phyloP scores from a whole-genome alignment of 2,888 invertebrate genomes.

The Sycophila texana region DNA sequence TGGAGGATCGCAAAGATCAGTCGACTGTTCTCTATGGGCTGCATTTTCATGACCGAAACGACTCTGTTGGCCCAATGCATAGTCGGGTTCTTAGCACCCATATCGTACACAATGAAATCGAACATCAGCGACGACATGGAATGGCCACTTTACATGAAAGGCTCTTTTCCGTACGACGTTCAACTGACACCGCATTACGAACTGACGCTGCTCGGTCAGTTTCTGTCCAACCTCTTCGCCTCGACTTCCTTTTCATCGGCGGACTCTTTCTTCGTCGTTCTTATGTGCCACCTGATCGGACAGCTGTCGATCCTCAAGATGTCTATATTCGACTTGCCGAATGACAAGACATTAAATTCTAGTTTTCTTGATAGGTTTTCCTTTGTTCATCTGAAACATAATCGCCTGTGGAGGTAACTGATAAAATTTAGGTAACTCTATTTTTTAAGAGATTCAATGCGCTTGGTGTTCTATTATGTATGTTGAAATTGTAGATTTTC shows the following conservation, averaged over 20 bases:
- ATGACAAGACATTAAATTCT: neutral
- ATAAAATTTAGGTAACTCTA: neutral
- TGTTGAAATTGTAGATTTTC: conserved; percentile 50
- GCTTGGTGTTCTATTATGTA: neutral
- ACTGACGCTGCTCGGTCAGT: conserved; percentile 63
- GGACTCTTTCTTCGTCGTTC: conserved; percentile 62
- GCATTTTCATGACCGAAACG: conserved; percentile 56
- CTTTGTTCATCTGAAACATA: conserved; percentile 23
- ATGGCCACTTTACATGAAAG: conserved; percentile 54
- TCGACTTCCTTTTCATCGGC: conserved; percentile 63
- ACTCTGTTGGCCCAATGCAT: conserved; percentile 42
- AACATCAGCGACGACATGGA: conserved; percentile 22
- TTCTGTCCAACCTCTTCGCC: conserved; percentile 58
- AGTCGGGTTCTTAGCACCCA: conserved; percentile 24
- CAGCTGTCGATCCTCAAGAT: conserved; percentile 60
- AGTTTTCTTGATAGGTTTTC: conserved; percentile 36
- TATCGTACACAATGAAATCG: neutral
- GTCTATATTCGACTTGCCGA: conserved; percentile 28
- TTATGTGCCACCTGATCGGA: conserved; percentile 66
- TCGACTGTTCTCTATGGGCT: conserved; percentile 58
- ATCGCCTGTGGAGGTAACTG: conserved; percentile 47
- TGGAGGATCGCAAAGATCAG: conserved; percentile 57
- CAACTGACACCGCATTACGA: conserved; percentile 60
- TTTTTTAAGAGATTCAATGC: neutral
- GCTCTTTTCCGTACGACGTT: conserved; percentile 64